Conservation (phyloP, 2,888 invertebrate genomes). For the Aquatica leii region DNA sequence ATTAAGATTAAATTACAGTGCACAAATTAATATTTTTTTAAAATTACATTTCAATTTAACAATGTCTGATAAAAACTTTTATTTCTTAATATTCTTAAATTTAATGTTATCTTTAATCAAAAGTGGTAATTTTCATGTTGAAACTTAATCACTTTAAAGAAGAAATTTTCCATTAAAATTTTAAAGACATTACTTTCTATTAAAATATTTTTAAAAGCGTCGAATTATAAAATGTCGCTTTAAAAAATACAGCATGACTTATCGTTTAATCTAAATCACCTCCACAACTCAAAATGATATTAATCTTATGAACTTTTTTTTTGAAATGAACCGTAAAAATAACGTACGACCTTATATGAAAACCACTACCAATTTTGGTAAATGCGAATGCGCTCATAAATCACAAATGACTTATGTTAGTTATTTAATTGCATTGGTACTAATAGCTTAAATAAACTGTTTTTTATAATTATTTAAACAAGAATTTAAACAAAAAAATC, state of each 20-base stretch:
- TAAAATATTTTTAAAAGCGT: constrained; percentile 35
- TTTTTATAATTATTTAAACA: too few species aligned
- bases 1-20: too few species aligned
- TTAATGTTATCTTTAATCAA: not conserved
- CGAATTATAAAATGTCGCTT: constrained; percentile 37
- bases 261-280: constrained; percentile 34
- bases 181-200: constrained; percentile 29
- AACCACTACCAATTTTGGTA: constrained; percentile 28
- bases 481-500: too few species aligned
- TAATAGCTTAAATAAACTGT: too few species aligned
- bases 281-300: constrained; percentile 48
- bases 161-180: constrained; percentile 27
- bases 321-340: constrained; percentile 52
- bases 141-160: not conserved
- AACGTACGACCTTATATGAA: constrained; percentile 41
- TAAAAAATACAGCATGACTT: constrained; percentile 25
- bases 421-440: too few species aligned
- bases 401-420: not conserved
- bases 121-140: not conserved
- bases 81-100: too few species aligned
- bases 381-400: constrained; percentile 26
- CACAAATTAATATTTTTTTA: too few species aligned
- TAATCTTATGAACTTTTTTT: constrained; percentile 50
- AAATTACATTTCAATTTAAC: too few species aligned
- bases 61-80: too few species aligned